Conservation (phyloP, 2,797 vertebrate species). For the Lacerta viridis region DNA sequence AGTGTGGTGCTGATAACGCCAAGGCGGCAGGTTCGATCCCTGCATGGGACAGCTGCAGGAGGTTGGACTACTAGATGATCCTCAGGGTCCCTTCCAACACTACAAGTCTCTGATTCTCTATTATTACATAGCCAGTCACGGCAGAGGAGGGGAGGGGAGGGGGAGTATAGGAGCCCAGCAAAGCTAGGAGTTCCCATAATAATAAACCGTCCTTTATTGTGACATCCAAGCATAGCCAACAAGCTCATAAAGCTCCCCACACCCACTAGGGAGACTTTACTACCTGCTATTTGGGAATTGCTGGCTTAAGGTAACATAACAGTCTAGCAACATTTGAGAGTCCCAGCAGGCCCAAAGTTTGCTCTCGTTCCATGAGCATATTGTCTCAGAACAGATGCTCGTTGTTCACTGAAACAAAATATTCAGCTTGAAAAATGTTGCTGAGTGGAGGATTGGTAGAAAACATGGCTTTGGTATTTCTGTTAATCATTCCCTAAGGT, state of each 20-base stretch:
- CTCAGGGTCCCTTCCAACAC: too few species aligned
- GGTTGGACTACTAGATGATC: too few species aligned
- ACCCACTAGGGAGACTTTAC: background rate
- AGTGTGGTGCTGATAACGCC: too few species aligned
- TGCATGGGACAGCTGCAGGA: too few species aligned
- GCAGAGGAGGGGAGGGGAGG: too few species aligned
- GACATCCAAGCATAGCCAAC: background rate
- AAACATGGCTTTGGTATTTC: background rate
- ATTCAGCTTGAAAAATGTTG: background rate
- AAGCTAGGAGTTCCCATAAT: too few species aligned
- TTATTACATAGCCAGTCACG: too few species aligned
- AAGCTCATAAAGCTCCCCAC: background rate
- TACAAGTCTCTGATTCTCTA: too few species aligned
- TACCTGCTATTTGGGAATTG: background rate
- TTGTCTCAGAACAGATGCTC: constrained; percentile 7
- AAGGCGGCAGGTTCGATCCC: too few species aligned
- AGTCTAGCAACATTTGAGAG: background rate
- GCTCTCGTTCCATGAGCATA: background rate
- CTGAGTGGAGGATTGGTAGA: background rate
- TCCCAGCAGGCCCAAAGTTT: background rate
- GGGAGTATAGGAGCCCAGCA: too few species aligned
- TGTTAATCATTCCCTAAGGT: constrained; percentile 18
- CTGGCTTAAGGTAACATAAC: background rate
- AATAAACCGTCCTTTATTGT: too few species aligned
- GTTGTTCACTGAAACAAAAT: constrained; percentile 6